Conservation (phyloP, 2,113 vertebrate species). For the Sander lucioperca region DNA sequence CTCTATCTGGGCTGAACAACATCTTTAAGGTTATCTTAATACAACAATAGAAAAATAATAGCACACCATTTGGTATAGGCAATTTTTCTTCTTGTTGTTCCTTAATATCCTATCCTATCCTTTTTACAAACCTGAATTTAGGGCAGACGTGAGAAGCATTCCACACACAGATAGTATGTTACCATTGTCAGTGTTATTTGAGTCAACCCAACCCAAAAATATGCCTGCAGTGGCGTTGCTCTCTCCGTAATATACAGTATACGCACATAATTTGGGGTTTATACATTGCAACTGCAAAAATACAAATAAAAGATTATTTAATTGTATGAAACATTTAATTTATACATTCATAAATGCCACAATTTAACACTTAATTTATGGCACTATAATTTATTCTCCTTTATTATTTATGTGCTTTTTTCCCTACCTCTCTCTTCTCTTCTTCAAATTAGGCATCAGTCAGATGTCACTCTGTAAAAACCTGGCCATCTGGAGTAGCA, state of each 20-base stretch:
- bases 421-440: neutral
- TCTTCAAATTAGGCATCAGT: conserved; percentile 44
- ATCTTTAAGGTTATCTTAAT: neutral
- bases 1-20: neutral
- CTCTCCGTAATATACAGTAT: neutral
- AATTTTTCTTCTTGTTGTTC: conserved; percentile 18
- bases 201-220: conserved; percentile 39
- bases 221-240: conserved; percentile 10
- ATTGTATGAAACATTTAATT: neutral
- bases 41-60: neutral
- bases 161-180: conserved; percentile 40
- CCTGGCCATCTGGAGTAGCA: conserved; percentile 40
- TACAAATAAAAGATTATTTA: neutral
- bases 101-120: conserved; percentile 38
- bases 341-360: neutral
- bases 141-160: conserved; percentile 74
- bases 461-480: conserved; percentile 14
- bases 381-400: neutral
- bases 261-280: neutral
- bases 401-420: neutral
- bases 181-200: conserved; percentile 36
- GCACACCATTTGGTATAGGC: neutral
- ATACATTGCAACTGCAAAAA: neutral
- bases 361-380: neutral
- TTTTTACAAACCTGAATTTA: conserved; percentile 66